phyloP scores from a whole-genome alignment of 2,113 vertebrate genomes.

The Brachyhypopomus gauderio region DNA sequence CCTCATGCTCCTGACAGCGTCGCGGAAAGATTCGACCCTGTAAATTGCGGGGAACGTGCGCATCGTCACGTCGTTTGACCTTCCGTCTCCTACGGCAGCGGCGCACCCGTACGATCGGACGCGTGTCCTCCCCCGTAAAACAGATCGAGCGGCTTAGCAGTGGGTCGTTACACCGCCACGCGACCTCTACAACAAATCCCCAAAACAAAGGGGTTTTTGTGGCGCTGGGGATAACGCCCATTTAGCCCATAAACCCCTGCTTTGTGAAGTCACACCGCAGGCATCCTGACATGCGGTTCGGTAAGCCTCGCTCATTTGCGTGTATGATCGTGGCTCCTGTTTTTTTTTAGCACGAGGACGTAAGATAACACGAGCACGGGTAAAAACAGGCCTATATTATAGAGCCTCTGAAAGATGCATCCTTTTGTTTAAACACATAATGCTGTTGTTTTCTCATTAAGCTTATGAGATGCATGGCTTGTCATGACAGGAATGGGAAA shows the following conservation, averaged over 20 bases:
- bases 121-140: constrained; percentile 33
- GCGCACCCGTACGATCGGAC: neutral
- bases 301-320: constrained; percentile 38
- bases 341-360: constrained; percentile 19
- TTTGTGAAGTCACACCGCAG: constrained; percentile 39
- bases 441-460: neutral
- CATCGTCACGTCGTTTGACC: constrained; percentile 16
- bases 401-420: neutral
- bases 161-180: constrained; percentile 44
- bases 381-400: neutral
- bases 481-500: neutral
- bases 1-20: neutral
- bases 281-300: constrained; percentile 35
- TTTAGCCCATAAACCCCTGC: constrained; percentile 31
- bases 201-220: constrained; percentile 48
- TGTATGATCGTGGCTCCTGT: constrained; percentile 39
- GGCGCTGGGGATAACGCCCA: constrained; percentile 36
- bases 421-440: neutral
- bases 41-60: neutral
- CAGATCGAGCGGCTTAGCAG: constrained; percentile 45
- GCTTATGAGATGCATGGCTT: neutral
- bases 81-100: neutral
- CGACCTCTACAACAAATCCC: constrained; percentile 50
- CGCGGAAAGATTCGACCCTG: no score
- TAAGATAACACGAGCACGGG: neutral